Evolutionary conservation across 2,888 invertebrate species (phyloP), one percentile per base, ranked within the genome.

Genomic region (Gastrophysa polygoni): DNA sequence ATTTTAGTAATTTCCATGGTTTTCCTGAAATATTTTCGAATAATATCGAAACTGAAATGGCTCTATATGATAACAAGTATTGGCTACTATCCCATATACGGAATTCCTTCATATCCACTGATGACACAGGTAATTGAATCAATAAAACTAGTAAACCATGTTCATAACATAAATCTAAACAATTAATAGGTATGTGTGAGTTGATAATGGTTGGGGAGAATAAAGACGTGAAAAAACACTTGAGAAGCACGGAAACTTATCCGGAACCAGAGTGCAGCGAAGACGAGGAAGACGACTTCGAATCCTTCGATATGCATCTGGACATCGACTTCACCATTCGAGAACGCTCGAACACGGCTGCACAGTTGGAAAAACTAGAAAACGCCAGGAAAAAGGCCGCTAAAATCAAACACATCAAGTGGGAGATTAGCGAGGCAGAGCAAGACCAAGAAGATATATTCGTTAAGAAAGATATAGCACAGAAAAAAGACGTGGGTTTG

Each of bases 101-200:
- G 60, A 95, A 96, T 81, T 95, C 96, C 8, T 98, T 96, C 82
- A 93, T 97, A 77, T 93, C 95, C 20, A 94, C 95, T 18, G 97
- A 98, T 83, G 96, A 97, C 82, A 95, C 96, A 73, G 82, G 82
- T 82, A 70, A 55, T 18, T 48, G 14, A n/a, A 10, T 14, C 3
- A n/a, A n/a, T n/a, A n/a, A n/a, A n/a, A n/a, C n/a, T n/a, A n/a
- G n/a, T n/a, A n/a, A n/a, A n/a, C n/a, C n/a, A n/a, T 24, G 3
- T 24, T 24, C 24, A 24, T 24, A 24, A 24, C 7, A 24, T 24
- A 5, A 7, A 24, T 24, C 7, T 3, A 24, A 7, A 61, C 16
- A 56, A 68, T 67, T 47, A 65, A n/a, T n/a, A 82, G 93, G 96
- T 60, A 90, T 95, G 85, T 95, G 95, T 81, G 96, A 97, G 81